phyloP scores from a whole-genome alignment of 2,888 invertebrate species.

The Dyspetes luteomarginatus region DNA sequence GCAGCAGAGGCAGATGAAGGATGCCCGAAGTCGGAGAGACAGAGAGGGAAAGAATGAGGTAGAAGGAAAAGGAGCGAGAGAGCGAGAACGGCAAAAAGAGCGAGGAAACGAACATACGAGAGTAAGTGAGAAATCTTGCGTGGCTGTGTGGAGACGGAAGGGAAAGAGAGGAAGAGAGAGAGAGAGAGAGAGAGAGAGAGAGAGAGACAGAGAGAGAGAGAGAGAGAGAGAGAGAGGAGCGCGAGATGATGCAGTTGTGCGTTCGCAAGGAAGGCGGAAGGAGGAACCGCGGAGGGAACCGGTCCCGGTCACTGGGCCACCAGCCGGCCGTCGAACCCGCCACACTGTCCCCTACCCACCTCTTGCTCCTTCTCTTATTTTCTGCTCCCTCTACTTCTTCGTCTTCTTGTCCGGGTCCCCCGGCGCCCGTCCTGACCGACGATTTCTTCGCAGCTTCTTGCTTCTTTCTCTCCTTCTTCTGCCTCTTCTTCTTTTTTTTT shows the following conservation, averaged over 20 bases:
- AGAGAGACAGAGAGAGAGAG: slow-evolving; percentile 37
- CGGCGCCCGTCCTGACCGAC: slow-evolving; percentile 57
- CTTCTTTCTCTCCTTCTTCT: slow-evolving; percentile 49
- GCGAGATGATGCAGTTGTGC: slow-evolving; percentile 83
- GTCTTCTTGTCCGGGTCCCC: slow-evolving; percentile 50
- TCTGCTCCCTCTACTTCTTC: slow-evolving; percentile 56
- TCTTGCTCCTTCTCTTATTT: slow-evolving; percentile 59
- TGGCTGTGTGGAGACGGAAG: slow-evolving; percentile 12
- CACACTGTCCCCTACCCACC: slow-evolving; percentile 79
- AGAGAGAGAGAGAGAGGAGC: slow-evolving; percentile 67
- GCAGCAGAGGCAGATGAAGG: background rate
- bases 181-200: slow-evolving; percentile 36
- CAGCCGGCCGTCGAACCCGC: slow-evolving; percentile 83
- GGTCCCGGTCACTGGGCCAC: slow-evolving; percentile 84
- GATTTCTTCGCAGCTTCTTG: slow-evolving; percentile 56
- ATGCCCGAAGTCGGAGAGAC: slow-evolving; percentile 11
- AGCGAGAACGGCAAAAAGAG: slow-evolving; percentile 22
- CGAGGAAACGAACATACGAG: slow-evolving; percentile 12
- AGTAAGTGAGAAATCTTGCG: slow-evolving; percentile 34
- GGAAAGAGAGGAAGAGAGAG: slow-evolving; percentile 38
- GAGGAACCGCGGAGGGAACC: slow-evolving; percentile 83
- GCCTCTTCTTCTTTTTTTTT: slow-evolving; percentile 52
- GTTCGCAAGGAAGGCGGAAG: slow-evolving; percentile 84
- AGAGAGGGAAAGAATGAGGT: slow-evolving; percentile 4
- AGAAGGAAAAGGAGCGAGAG: slow-evolving; percentile 16